A percentile compares a stretch with the other conserved stretches of the same genome.
Conservation (phyloP, 2,797 vertebrate species). For the Rhyacichthys aspro region DNA sequence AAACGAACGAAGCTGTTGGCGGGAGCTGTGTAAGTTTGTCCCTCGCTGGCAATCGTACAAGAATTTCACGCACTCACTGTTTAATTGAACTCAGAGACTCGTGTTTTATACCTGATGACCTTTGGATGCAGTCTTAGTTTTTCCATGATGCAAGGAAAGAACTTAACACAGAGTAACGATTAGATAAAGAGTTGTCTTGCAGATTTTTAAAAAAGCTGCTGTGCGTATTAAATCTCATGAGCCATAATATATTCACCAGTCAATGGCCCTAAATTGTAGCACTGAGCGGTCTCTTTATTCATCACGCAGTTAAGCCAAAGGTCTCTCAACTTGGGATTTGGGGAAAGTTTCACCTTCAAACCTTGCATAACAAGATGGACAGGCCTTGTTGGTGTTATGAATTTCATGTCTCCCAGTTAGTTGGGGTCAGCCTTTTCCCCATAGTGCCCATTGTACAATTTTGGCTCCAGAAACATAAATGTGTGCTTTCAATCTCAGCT, state of each 20-base stretch:
- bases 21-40: slow-evolving; percentile 29
- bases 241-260: too few species aligned
- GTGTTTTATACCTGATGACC: slow-evolving; percentile 10
- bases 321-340: slow-evolving; percentile 23
- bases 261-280: too few species aligned
- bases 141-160: background rate
- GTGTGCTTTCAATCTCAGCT: slow-evolving; percentile 37
- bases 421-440: slow-evolving; percentile 21
- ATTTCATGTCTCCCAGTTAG: slow-evolving; percentile 24
- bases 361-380: slow-evolving; percentile 25
- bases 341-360: slow-evolving; percentile 46
- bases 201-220: background rate
- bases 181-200: background rate
- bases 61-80: slow-evolving; percentile 32
- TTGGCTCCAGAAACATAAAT: slow-evolving; percentile 34
- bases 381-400: slow-evolving; percentile 5
- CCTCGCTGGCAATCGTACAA: slow-evolving; percentile 33
- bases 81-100: slow-evolving; percentile 22
- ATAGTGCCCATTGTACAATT: slow-evolving; percentile 18
- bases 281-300: slow-evolving; percentile 42
- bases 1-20: slow-evolving; percentile 48
- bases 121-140: background rate
- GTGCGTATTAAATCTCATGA: background rate
- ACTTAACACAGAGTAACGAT: background rate
- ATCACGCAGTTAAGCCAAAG: slow-evolving; percentile 32